Conservation (phyloP, 2,113 vertebrate genomes). For the Fregata magnificens region DNA sequence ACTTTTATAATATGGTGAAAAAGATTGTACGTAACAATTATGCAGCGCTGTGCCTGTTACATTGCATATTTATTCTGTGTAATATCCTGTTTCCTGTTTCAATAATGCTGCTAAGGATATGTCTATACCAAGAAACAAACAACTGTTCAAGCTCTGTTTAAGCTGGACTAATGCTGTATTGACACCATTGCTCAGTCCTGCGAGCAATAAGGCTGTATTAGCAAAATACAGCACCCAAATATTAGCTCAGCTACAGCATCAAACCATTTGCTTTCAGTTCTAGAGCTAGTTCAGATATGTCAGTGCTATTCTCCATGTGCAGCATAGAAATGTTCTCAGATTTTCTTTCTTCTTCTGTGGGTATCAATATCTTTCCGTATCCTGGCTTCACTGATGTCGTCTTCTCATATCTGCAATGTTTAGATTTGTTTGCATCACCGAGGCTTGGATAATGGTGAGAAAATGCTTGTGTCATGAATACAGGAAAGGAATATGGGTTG, state of each 20-base stretch:
- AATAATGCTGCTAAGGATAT: not conserved
- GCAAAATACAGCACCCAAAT: not conserved
- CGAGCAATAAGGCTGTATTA: not conserved
- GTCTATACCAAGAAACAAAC: not conserved
- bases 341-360: not conserved
- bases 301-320: not conserved
- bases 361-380: not conserved
- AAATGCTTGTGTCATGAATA: not conserved
- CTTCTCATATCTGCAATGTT: not conserved
- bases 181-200: not conserved
- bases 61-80: not conserved
- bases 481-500: not conserved
- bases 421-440: not conserved
- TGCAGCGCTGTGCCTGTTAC: not conserved
- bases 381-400: not conserved
- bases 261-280: not conserved
- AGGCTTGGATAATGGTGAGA: not conserved
- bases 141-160: not conserved
- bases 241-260: not conserved
- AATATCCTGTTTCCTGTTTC: not conserved
- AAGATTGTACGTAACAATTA: not conserved
- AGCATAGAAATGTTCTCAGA: not conserved
- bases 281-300: not conserved
- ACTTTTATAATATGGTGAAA: not conserved
- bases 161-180: not conserved